These are phyloP conservation scores for Pangasius sanitwongsei DNA, from an alignment of 2,797 vertebrate genomes.

Conservation along the genomic window DNA sequence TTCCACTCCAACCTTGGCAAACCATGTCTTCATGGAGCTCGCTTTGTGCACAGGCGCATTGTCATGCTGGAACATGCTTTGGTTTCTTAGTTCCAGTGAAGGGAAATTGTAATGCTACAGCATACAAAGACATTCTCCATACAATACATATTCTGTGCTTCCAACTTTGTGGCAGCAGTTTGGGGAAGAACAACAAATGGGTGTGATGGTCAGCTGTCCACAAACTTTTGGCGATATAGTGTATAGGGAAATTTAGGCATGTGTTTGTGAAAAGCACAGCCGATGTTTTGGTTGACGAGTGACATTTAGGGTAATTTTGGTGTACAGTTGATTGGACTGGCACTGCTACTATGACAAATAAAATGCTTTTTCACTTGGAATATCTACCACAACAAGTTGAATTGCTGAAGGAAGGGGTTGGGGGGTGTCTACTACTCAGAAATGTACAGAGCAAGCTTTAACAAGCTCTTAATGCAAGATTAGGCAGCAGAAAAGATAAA, in stretches of 20 bases:
- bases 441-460: slow-evolving; percentile 38
- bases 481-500: slow-evolving; percentile 11
- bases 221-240: background rate
- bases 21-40: background rate
- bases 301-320: background rate
- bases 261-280: background rate
- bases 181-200: no score
- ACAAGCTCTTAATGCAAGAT: slow-evolving; percentile 31
- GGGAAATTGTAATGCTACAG: background rate
- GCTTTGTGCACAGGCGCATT: background rate
- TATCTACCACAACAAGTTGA: background rate
- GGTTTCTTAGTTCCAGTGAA: background rate
- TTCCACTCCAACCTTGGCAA: background rate
- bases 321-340: background rate
- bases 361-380: background rate
- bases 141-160: background rate
- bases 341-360: background rate
- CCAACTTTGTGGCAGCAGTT: background rate
- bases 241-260: background rate
- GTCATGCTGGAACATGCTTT: background rate
- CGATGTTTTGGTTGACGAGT: background rate
- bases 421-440: background rate
- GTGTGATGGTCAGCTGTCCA: background rate
- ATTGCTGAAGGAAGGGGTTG: slow-evolving; percentile 4
- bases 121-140: background rate